These are phyloP conservation scores for Pitta sordida DNA, from an alignment of 2,113 vertebrate genomes.

Conservation along the genomic window DNA sequence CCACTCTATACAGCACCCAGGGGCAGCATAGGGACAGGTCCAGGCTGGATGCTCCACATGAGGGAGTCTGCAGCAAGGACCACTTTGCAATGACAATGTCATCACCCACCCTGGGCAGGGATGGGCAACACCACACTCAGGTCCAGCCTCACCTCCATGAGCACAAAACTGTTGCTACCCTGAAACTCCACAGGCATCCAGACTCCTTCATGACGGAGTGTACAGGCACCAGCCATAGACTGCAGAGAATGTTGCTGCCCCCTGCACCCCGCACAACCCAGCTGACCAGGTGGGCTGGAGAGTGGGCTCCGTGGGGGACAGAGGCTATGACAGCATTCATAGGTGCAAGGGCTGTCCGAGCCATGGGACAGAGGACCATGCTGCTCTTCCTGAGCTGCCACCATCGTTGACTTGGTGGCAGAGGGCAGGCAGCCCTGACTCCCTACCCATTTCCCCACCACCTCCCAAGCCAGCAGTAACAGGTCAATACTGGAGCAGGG, in stretches of 20 bases:
- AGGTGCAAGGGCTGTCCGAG: fast-evolving
- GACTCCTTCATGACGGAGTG: not conserved
- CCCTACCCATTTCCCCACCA: not conserved
- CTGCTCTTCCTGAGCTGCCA: not conserved
- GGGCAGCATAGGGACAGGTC: fast-evolving
- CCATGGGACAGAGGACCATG: not conserved
- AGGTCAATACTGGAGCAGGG: not conserved
- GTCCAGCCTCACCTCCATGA: not conserved
- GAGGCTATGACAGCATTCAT: not conserved
- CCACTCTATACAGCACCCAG: not conserved
- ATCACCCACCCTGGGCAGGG: fast-evolving
- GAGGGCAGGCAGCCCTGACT: not conserved
- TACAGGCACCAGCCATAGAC: fast-evolving
- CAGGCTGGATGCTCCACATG: not conserved
- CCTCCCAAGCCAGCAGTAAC: not conserved
- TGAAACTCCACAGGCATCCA: not conserved
- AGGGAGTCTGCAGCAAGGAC: not conserved
- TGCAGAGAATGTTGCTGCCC: not conserved
- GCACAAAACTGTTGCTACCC: not conserved
- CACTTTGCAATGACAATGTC: fast-evolving
- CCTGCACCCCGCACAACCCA: not conserved
- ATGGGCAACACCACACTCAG: not conserved
- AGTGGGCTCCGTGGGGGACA: no score
- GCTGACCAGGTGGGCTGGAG: not conserved
- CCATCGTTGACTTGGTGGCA: not conserved